Base-by-base conservation (phyloP, 2,113 vertebrate genomes). In the Rousettus leschenaultii region DNA sequence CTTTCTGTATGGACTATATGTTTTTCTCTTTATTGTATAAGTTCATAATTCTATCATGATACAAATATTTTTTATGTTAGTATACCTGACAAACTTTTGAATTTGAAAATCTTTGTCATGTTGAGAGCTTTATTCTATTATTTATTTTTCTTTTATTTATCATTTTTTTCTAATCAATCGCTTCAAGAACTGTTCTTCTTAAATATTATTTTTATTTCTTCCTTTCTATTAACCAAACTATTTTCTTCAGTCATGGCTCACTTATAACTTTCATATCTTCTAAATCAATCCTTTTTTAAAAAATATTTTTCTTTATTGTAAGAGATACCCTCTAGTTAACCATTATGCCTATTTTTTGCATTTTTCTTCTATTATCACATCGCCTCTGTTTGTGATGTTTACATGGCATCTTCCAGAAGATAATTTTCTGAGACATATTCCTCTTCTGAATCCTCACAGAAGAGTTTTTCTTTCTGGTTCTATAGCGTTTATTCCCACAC, bases 1-100 rank as follows among this genome's bases (percentile, higher is more conserved):
- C 30, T 89, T 14, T 85, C 51, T 59, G 26, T 82, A 30, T 11
- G 48, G 74, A 40, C 57, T 86, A 78, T 61, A 57, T 66, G 66
- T 89, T 70, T 85, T 94, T 95, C 18, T 59, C 19, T 89, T 93
- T 91, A 74, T 96, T 14, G 28, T 51, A 30, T 65, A 82, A 66
- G 6, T 83, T 89, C 84, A 95, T 84, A 93, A 95, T 97, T 80
- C 51, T 15, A 92, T 5, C 16, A 93, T 74, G 30, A 45, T 83
- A 35, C 4, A 84, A 51, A 18, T 68, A 7, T 1, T 21, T 88
- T 87, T 70, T 35, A 4, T 73, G 45, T 89, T 43, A 95, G 21
- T 71, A 28, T 74, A 91, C 86, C 40, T 89, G 28, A 89, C 28
- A 83, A 57, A 95, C 9, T 68, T 96, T 93, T 93, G 7, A 53